Evolutionary conservation across 2,797 vertebrate species (phyloP), one percentile per base, ranked within the genome.

Genomic region (Leuciscus waleckii): DNA sequence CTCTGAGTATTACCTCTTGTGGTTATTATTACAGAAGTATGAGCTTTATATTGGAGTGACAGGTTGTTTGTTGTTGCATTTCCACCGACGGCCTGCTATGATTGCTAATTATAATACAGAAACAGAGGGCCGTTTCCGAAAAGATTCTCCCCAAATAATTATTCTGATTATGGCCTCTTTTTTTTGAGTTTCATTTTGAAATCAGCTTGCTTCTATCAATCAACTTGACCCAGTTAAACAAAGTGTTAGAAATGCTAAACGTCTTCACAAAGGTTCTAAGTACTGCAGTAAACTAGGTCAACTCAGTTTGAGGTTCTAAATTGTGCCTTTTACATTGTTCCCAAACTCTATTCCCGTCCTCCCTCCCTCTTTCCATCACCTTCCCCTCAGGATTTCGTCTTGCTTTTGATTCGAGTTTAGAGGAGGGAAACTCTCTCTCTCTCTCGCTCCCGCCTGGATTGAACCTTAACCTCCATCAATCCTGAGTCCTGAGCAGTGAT

Each of bases 211-310:
- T 54, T 43, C 77, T 88, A 65, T 73, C 82, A 76, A 58, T 88
- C 87, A 69, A 83, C 73, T 85, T 88, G 87, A 85, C 89, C 89
- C 83, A 89, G 82, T 88, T 89, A 74, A 68, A 85, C 80, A 56
- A 79, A 77, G 46, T 68, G 61, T 82, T 67, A 79, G 32, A 85
- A 88, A 83, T 84, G 85, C 79, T 82, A 83, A 73, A 79, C 61
- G 19, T 79, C 81, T 82, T 77, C 83, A 54, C 76, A 82, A 86
- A 86, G 81, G 69, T 76, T 82, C 74, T 29, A 32, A 74, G 49
- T 67, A 65, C 69, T 84, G 73, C 82, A n/a, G 17, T 56, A 81
- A 88, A 88, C 69, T 87, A 87, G 89, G 87, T 89, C 84, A 85
- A 63, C 68, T 77, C 43, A 14, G 51, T 81, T 73, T 83, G 75